Percentiles rank a stretch among this genome's conserved stretches.
These are phyloP conservation scores for Dryoscopus gambensis DNA, from an alignment of 2,113 vertebrate species.

Conservation along the genomic window DNA sequence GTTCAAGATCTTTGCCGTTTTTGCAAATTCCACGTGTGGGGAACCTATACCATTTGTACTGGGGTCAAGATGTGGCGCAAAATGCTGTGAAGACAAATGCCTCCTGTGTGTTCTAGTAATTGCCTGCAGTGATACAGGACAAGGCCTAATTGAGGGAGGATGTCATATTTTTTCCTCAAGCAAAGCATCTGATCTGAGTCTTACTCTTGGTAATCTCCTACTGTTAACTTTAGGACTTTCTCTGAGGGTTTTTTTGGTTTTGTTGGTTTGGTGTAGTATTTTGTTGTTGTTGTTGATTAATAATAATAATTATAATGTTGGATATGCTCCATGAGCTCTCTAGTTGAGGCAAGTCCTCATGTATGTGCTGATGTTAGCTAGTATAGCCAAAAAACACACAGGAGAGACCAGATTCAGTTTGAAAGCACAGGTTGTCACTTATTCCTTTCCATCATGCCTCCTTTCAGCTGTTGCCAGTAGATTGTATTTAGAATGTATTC, in stretches of 20 bases:
- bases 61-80: not conserved
- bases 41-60: not conserved
- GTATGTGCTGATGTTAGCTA: not conserved
- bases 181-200: not conserved
- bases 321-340: not conserved
- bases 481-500: not conserved
- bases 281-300: not conserved
- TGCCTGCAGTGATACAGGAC: not conserved
- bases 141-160: not conserved
- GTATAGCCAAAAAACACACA: not conserved
- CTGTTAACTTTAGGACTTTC: not conserved
- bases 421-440: not conserved
- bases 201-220: not conserved
- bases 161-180: not conserved
- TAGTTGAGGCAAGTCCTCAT: not conserved
- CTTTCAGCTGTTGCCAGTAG: not conserved
- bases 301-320: not conserved
- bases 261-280: not conserved
- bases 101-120: not conserved
- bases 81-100: not conserved
- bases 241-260: not conserved
- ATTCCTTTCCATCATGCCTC: not conserved
- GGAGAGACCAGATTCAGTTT: not conserved
- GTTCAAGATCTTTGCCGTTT: not conserved
- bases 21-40: not conserved